phyloP scores from a whole-genome alignment of 1,140 invertebrate genomes.

The Euura lappo region DNA sequence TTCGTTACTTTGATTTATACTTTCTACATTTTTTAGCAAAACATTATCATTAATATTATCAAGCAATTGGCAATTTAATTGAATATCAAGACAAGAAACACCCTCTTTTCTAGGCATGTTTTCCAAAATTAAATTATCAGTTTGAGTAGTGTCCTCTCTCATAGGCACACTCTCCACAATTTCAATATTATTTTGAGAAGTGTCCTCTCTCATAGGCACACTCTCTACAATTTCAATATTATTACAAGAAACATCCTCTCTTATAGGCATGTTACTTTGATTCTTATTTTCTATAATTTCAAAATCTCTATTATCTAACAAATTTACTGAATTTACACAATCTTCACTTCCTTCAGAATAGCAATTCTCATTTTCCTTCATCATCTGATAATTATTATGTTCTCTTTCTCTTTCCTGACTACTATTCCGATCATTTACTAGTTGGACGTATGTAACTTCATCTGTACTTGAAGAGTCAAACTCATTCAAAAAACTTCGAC shows the following conservation, averaged over 20 bases:
- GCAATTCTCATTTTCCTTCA: background rate
- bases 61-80: background rate
- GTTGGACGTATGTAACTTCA: background rate
- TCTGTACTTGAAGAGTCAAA: slow-evolving; percentile 8
- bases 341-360: background rate
- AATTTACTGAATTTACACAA: background rate
- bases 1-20: background rate
- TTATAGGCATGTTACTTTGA: background rate
- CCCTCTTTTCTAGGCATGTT: background rate
- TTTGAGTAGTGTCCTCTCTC: background rate
- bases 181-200: no score
- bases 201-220: no score
- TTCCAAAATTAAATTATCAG: background rate
- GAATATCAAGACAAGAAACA: background rate
- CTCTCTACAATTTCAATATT: background rate
- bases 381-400: slow-evolving; percentile 6
- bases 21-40: background rate
- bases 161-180: background rate
- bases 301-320: background rate
- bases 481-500: background rate
- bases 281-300: background rate
- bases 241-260: background rate
- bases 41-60: background rate
- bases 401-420: background rate
- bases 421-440: background rate